Base-by-base conservation (phyloP, 2,113 vertebrate genomes). In the Picathartes gymnocephalus region DNA sequence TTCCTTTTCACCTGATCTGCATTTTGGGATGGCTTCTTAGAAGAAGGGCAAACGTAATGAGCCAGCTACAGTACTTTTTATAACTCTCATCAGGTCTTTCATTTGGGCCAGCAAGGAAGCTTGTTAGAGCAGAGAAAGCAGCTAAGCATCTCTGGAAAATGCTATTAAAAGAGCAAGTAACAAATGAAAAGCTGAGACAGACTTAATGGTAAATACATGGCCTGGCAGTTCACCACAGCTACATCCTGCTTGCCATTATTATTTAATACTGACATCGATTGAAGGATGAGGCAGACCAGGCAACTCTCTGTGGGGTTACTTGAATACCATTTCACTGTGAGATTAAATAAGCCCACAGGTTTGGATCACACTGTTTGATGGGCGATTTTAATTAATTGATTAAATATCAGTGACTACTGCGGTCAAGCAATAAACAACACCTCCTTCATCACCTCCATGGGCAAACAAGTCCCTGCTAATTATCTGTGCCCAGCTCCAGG, bases 111-210 rank as follows among this genome's bases (percentile, higher is more conserved):
- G 85, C 54, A 61, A 94, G 66, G 66, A 90, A 88, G 90, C 86
- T 88, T 77, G 82, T 90, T 81, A 92, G 71, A 77, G 83, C 74
- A 73, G 71, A 90, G 57, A 93, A 76, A 90, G 45, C 90, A 88
- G 65, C 74, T 53, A n/a, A 90, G 88, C 93, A 82, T 94, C 93
- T 90, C 92, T 94, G 79, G 81, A 80, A 96, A 96, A 90, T 15
- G 70, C 71, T 95, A 72, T 92, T 95, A 93, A 90, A 95, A 94
- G 93, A 90, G 62, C 74, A 83, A 61, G 58, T 72, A 96, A 90
- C 74, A 90, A 96, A 95, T 94, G 88, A 96, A 94, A 96, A 95
- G 95, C 90, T 76, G 79, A 53, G 81, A 76, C 44, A 90, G 79
- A 65, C 48, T 87, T 68, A 80, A 71, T 53, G 66, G 88, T 72